These are phyloP conservation scores for Brachionus rotundiformis DNA, from an alignment of 1,140 invertebrate species.

Conservation along the genomic window DNA sequence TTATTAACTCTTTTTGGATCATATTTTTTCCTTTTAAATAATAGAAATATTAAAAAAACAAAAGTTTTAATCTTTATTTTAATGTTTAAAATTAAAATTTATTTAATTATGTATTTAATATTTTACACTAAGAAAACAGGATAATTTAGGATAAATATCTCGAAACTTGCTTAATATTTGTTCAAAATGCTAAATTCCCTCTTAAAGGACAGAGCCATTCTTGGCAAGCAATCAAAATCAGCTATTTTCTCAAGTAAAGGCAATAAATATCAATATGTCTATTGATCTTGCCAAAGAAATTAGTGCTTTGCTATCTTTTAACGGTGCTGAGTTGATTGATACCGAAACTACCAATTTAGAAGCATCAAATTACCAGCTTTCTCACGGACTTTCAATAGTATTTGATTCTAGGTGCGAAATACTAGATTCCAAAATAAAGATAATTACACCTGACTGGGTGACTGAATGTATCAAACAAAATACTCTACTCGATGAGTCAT, in stretches of 20 bases:
- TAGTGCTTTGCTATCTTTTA: not conserved
- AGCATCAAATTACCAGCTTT: not conserved
- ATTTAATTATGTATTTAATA: too few relatives aligned
- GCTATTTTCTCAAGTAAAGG: conserved; percentile 4
- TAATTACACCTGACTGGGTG: conserved; percentile 36
- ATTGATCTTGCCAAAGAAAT: not conserved
- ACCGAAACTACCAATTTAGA: not conserved
- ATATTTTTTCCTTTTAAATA: too few relatives aligned
- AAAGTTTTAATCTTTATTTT: too few relatives aligned
- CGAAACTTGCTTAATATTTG: too few relatives aligned
- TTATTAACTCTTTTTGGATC: too few relatives aligned
- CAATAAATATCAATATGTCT: conserved; percentile 28
- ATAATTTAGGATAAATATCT: too few relatives aligned
- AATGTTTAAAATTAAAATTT: too few relatives aligned
- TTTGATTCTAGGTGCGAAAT: not conserved
- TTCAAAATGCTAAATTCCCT: too few relatives aligned
- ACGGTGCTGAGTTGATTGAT: conserved; percentile 8
- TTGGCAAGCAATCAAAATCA: not conserved
- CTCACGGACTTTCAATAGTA: conserved; percentile 1
- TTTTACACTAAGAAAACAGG: too few relatives aligned
- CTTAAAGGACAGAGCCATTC: not conserved
- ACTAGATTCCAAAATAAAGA: not conserved
- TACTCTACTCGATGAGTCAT: not conserved
- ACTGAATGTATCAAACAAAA: not conserved
- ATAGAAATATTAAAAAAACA: too few relatives aligned